Evolutionary conservation across 2,888 invertebrate genomes (phyloP), one percentile per base, ranked within the genome.

Genomic region (Hetaerina titia): DNA sequence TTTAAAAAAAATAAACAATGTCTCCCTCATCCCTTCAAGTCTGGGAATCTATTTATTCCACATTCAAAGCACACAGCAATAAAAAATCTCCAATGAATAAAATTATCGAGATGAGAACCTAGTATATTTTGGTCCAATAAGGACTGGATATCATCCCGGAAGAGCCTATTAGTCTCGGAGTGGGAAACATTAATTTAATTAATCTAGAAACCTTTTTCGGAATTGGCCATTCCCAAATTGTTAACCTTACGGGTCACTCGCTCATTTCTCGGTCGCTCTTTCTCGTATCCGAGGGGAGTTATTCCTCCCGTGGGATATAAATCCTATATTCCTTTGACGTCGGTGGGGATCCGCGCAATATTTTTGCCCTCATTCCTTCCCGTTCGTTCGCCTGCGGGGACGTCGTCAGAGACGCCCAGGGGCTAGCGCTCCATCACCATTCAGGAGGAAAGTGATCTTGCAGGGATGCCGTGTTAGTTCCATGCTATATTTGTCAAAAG

Each of bases 111-210:
- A 15, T 15, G 31, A 11, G 81, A 81, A 31, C 81, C 9, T 15
- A 9, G 69, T 69, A 17, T 13, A 31, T 81, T 45, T 45, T 45
- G 45, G 45, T 45, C 45, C 45, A 31, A 25, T 9, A 25, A 81
- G 31, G 81, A 25, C 31, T 9, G 81, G 31, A 31, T 8, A 81
- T 81, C 31, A 69, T 31, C 31, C 81, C 31, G 22, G 31, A 11
- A 31, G 81, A 25, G 31, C 25, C 25, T 81, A 81, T 81, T 81
- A 31, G 13, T 31, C 81, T 25, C 25, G 31, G 81, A 31, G 45
- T 13, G 22, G 81, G 81, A 11, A 81, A 15, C 81, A 81, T 81
- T 81, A 81, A 81, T 81, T 81, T 81, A 31, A 81, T 81, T 81
- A 81, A 31, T 11, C 25, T n/a, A 25, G 81, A 31, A 31, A 13